phyloP scores from a whole-genome alignment of 2,888 invertebrate species.

The Nineta flava region DNA sequence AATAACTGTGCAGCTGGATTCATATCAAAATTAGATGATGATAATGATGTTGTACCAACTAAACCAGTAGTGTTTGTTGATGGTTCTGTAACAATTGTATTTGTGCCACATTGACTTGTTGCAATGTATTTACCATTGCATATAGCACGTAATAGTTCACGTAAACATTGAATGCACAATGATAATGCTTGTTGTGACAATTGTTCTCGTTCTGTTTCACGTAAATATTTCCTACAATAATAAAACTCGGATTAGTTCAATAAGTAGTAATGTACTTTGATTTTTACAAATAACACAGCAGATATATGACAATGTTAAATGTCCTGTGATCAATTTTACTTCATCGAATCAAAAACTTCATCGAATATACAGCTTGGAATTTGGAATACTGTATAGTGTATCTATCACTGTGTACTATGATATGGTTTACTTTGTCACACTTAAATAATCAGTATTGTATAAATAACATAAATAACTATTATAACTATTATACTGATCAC shows the following conservation, averaged over 20 bases:
- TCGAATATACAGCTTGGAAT: too few relatives aligned
- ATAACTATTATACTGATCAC: too few relatives aligned
- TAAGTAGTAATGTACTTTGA: background rate
- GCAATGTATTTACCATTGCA: constrained; percentile 17
- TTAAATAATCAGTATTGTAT: too few relatives aligned
- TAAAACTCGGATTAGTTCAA: constrained; percentile 12
- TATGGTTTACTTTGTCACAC: too few relatives aligned
- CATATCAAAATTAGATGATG: constrained; percentile 15
- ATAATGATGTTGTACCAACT: too few relatives aligned
- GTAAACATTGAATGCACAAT: constrained; percentile 51
- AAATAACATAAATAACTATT: too few relatives aligned
- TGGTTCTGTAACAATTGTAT: constrained; percentile 16
- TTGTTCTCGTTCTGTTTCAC: constrained; percentile 69
- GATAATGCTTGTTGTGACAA: constrained; percentile 65
- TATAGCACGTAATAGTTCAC: constrained; percentile 39
- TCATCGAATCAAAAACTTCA: too few relatives aligned
- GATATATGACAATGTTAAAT: too few relatives aligned
- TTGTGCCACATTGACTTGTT: constrained; percentile 1
- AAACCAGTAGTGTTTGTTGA: background rate
- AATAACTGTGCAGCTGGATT: constrained; percentile 30
- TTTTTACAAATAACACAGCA: constrained; percentile 2
- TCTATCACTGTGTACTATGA: too few relatives aligned
- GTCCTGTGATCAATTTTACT: too few relatives aligned
- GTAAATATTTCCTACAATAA: constrained; percentile 51
- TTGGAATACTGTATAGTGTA: too few relatives aligned